Conservation (phyloP, 2,113 vertebrate genomes). For the Cephalophus harveyi region DNA sequence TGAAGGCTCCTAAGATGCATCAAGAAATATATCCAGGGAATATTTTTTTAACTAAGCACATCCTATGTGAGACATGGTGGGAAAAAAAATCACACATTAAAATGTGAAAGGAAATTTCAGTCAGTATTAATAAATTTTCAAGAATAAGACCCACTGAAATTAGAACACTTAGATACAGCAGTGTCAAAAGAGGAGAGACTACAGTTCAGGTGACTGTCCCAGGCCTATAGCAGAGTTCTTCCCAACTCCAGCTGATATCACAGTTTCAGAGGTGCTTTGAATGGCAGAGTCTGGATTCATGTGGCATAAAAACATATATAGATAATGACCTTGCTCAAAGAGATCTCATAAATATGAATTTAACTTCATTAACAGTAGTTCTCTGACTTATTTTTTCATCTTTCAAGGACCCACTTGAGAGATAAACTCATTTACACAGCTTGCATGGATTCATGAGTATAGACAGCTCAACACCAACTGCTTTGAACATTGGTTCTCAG, state of each 20-base stretch:
- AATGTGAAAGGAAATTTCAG: neutral
- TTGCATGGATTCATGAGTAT: neutral
- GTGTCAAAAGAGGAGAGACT: neutral
- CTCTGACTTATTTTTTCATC: neutral
- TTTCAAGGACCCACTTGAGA: neutral
- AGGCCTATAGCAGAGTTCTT: neutral
- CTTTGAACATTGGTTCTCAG: neutral
- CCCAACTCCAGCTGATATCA: neutral
- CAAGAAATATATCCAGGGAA: neutral
- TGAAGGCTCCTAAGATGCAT: neutral
- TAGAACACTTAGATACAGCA: neutral
- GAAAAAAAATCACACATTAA: neutral
- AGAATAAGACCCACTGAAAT: neutral
- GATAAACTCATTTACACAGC: neutral
- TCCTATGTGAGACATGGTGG: neutral
- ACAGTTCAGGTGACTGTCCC: neutral
- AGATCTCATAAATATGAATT: neutral
- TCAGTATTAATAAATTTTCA: neutral
- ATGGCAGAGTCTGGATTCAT: accelerated
- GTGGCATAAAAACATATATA: too few relatives aligned
- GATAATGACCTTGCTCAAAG: neutral
- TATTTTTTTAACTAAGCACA: neutral
- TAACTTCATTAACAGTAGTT: neutral
- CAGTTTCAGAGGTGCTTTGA: neutral
- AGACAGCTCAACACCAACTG: neutral